Evolutionary conservation across 92 coral and sea anemone genomes (phyloP).

Genomic region (Bergia puertoricense): DNA sequence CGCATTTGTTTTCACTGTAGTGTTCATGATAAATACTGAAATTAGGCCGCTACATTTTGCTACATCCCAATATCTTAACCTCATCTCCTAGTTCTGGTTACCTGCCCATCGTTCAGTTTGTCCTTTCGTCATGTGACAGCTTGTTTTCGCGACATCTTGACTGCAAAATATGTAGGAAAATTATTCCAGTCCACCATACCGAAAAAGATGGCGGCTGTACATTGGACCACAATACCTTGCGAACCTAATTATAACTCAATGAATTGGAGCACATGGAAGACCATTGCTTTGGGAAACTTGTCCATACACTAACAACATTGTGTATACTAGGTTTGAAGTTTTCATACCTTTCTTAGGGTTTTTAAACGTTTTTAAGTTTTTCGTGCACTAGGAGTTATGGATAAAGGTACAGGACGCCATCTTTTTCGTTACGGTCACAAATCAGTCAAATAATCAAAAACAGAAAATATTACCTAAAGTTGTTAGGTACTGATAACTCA

Average conservation of each 20-base stretch:
- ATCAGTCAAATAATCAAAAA: not conserved
- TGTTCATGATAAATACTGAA: no score
- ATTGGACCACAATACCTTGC: no score
- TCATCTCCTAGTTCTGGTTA: not conserved
- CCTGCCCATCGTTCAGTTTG: constrained; percentile 18
- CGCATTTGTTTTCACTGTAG: no score
- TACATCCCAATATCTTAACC: no score
- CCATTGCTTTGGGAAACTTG: not conserved
- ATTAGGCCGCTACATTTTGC: no score
- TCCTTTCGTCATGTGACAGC: constrained; percentile 1
- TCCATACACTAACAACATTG: no score
- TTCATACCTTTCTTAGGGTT: no score
- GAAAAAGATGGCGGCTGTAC: no score
- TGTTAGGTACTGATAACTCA: not conserved
- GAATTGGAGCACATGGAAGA: not conserved
- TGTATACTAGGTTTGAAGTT: no score
- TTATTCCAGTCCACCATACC: not conserved
- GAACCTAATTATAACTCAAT: not conserved
- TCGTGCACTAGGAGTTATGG: no score
- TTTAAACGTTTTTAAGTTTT: no score
- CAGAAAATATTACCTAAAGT: not conserved
- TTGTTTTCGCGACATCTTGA: not conserved
- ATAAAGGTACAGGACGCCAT: no score
- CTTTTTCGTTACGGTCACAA: not conserved
- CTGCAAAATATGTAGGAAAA: not conserved